phyloP scores from a whole-genome alignment of 2,797 vertebrate genomes.

The Balearica regulorum region DNA sequence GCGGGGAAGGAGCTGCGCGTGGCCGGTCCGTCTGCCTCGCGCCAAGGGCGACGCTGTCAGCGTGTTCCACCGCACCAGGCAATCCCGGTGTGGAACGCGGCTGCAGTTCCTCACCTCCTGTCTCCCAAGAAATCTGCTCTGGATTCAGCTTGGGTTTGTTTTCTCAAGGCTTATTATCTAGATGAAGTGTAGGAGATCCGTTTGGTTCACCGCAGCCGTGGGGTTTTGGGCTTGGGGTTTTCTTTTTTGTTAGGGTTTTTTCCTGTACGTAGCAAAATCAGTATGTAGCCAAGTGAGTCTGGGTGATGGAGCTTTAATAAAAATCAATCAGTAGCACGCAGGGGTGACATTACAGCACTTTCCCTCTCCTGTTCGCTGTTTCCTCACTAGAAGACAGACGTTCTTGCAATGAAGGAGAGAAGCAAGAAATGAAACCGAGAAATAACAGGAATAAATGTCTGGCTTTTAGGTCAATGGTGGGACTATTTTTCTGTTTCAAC shows the following conservation, averaged over 20 bases:
- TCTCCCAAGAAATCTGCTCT: not conserved
- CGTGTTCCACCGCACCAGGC: fast-evolving
- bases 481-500: not conserved
- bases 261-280: not conserved
- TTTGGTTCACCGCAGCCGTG: not conserved
- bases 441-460: not conserved
- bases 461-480: not conserved
- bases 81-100: fast-evolving
- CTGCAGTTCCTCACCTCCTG: not conserved
- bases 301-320: not conserved
- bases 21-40: not conserved
- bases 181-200: fast-evolving
- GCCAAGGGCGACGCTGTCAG: not conserved
- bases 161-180: not conserved
- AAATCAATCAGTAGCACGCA: not conserved
- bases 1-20: fast-evolving
- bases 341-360: not conserved
- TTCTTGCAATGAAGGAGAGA: not conserved
- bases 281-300: not conserved
- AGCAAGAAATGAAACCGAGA: not conserved
- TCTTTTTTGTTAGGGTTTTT: not conserved
- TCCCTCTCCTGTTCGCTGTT: too few relatives aligned
- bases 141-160: fast-evolving
- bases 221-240: fast-evolving
- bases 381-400: not conserved